These are phyloP conservation scores for Peromyscus maniculatus DNA, from an alignment of 2,113 vertebrate genomes.

Conservation along the genomic window DNA sequence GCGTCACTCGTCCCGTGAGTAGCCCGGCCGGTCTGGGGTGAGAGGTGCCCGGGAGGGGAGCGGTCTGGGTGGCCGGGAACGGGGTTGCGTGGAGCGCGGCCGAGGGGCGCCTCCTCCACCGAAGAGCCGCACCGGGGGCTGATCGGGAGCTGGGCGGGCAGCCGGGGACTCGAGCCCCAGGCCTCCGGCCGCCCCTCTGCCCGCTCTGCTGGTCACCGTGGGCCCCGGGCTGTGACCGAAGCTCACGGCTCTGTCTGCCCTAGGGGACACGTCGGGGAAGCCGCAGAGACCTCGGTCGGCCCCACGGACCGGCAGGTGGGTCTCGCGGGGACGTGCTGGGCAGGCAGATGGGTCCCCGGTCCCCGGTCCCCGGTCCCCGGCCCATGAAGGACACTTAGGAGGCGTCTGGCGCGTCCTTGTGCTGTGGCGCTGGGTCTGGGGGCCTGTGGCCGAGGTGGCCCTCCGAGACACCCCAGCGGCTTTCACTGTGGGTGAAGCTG, in stretches of 20 bases:
- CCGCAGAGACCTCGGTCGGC: constrained; percentile 67
- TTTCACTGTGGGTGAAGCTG: not conserved
- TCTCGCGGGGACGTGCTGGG: accelerated
- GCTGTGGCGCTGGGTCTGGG: not conserved
- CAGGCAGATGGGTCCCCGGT: no score
- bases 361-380: not conserved
- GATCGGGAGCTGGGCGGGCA: not conserved
- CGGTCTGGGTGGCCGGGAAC: not conserved
- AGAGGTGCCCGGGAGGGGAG: not conserved
- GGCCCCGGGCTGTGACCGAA: not conserved
- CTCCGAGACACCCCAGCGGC: no score
- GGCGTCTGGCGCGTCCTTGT: not conserved
- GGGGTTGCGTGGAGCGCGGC: not conserved
- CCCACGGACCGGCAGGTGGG: constrained; percentile 72
- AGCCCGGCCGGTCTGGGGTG: not conserved
- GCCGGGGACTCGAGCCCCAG: not conserved
- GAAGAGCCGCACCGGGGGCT: not conserved
- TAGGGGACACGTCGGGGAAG: constrained; percentile 72
- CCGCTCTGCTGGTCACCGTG: not conserved
- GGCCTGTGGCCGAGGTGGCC: not conserved
- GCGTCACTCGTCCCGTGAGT: constrained; percentile 92
- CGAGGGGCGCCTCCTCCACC: not conserved
- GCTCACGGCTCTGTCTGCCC: constrained; percentile 11
- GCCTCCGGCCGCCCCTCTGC: not conserved
- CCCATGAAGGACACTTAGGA: not conserved